Evolutionary conservation across 2,888 invertebrate species (phyloP), one percentile per base, ranked within the genome.

Genomic region (Diloba caeruleocephala): DNA sequence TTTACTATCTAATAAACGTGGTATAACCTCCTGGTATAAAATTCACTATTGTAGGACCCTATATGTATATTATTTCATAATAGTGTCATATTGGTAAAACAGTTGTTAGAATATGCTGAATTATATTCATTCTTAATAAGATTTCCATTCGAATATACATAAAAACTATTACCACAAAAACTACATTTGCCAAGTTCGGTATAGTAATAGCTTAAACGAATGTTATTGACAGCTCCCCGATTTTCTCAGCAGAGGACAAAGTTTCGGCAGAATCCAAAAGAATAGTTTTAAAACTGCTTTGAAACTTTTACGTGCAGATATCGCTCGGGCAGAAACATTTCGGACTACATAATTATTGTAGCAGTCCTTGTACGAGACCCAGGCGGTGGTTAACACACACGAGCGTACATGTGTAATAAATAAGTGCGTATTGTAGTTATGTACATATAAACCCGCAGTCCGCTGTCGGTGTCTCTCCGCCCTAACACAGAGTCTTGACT

Each of bases 401-500:
- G 12, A 13, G 32, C 44, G 17, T 44, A 44, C 31, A 34, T 31
- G 25, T 38, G 58, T 45, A 36, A 57, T 49, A 64, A 64, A 51
- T 48, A 69, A 46, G 42, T 46, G 54, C 42, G 52, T 26, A 37
- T 36, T 58, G 10, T 36, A 29, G 39, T 4, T 14, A 5, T 12
- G 48, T 51, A 38, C 14, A 33, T 6, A 28, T 6, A 4, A 32
- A 5, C 37, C 38, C 45, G 39, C 48, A 49, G 43, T 31, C 48
- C 55, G 54, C 50, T 23, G 45, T 32, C 52, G 39, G 52, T 53
- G 63, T 68, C 58, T 50, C 66, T 51, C 56, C 43, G 31, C 46
- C 54, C 46, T 48, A 41, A 52, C 50, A 42, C 54, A 38, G 51
- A 64, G 62, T 68, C 55, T 70, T 63, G 66, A 66, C 73, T 72